These are phyloP conservation scores for Syritta pipiens DNA, from an alignment of 2,888 invertebrate species.

Conservation along the genomic window DNA sequence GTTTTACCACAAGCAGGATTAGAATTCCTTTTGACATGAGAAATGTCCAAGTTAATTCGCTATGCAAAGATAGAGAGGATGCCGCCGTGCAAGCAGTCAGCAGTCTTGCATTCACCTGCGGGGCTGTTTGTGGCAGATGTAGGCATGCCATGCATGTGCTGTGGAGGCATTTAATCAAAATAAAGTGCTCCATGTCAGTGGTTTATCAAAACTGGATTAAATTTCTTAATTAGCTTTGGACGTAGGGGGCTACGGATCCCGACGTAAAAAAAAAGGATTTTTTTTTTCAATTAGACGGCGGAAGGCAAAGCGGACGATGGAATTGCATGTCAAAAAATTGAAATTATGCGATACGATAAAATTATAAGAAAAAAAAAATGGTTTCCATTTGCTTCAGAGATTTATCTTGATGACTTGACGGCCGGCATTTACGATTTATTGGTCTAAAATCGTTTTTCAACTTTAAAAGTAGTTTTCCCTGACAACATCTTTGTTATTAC, in stretches of 20 bases:
- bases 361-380: too few relatives aligned
- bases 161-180: constrained; percentile 20
- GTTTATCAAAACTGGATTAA: constrained; percentile 33
- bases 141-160: not conserved
- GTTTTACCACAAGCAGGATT: constrained; percentile 24
- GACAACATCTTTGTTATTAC: too few relatives aligned
- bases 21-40: constrained; percentile 20
- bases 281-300: constrained; percentile 32
- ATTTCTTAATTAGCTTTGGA: constrained; percentile 31
- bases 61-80: constrained; percentile 9
- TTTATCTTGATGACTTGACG: too few relatives aligned
- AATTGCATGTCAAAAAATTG: constrained; percentile 15
- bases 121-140: not conserved
- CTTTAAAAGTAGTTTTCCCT: too few relatives aligned
- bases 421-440: too few relatives aligned
- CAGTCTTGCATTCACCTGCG: constrained; percentile 2
- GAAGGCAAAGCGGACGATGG: not conserved
- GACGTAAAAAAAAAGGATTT: not conserved
- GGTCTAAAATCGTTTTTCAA: too few relatives aligned
- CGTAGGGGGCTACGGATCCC: constrained; percentile 5
- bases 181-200: constrained; percentile 16
- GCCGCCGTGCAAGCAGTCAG: not conserved
- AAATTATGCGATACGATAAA: too few relatives aligned
- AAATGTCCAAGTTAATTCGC: constrained; percentile 11
- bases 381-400: too few relatives aligned